Evolutionary conservation across 2,797 vertebrate species (phyloP), one percentile per base, ranked within the genome.

Genomic region (Simalia tracyae): DNA sequence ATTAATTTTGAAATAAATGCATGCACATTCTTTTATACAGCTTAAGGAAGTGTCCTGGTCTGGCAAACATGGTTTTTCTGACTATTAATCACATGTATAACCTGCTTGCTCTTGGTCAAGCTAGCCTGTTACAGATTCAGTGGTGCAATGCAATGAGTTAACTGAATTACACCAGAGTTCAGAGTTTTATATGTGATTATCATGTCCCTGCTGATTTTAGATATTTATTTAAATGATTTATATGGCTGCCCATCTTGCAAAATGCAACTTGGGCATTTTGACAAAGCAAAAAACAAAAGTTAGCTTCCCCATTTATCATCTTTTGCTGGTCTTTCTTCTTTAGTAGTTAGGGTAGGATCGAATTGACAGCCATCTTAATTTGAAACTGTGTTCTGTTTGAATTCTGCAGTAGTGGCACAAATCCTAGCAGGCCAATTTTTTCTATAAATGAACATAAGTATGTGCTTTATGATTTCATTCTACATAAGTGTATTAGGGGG

Each of bases 401-500:
- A 88, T 91, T 64, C 54, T 93, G 63, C 59, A 42, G 31, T 86
- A 50, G 90, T 94, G n/a, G 91, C 46, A 88, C 81, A 56, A 91
- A 59, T 92, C 89, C 31, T 90, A 87, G 90, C 90, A 87, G 54
- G 88, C 26, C 24, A 91, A 90, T 91, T 68, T 1, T 0, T 92
- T 60, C 93, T 60, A 92, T 95, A 86, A 87, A 90, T 57, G 64
- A 95, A 61, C 92, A 61, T n/a, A 90, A 94, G 90, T 90, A 92
- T 17, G 64, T 94, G 81, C 0, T 0, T 94, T 94, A 93, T 91
- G 60, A 68, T 90, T 95, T 63, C 92, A 92, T 26, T 72, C 85
- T 94, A 61, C 57, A 64, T 36, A 91, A 81, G 50, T 46, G n/a
- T 12, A 93, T 90, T 92, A 94, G 84, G 90, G 89, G 85, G 76